Base-by-base conservation (phyloP, 2,113 vertebrate species). In the Melanerpes aurifrons region DNA sequence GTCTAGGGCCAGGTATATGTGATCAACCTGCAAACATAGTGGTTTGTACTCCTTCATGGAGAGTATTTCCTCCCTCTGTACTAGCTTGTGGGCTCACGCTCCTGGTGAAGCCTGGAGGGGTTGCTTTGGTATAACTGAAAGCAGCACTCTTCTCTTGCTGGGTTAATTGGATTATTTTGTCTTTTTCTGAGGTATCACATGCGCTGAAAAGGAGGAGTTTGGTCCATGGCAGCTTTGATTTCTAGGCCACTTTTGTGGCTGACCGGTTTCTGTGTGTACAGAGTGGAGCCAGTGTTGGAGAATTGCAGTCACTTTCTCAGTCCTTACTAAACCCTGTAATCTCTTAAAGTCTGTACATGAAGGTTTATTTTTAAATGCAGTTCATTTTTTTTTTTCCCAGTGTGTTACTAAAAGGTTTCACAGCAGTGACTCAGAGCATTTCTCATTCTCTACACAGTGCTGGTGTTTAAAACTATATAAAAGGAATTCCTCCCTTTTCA, bases 381-480 rank as follows among this genome's bases (percentile, higher is more conserved):
- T 40, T 40, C 40, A 58, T 80, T 86, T 31, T 61, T 32, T 90
- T 87, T 77, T 75, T 59, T 77, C 90, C 73, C 74, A 43, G 62
- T 20, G 9, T 71, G 48, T 89, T 77, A 26, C 87, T 81, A n/a
- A 82, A 87, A 77, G 89, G 75, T 77, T 87, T 79, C 82, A 28
- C 82, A 77, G 61, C 3, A 5, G 85, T 91, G 85, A 87, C 89
- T 89, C 85, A 86, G 82, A 87, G 82, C 85, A 77, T 89, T 96
- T 94, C 90, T 25, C 29, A 4, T 83, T 80, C 91, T 82, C 18
- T 90, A 15, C 54, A 16, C 69, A 86, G 72, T 61, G 22, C 70
- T 90, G 92, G 84, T 81, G 56, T 83, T 91, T 85, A 58, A 85
- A 84, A 43, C 31, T 7, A 26, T 67, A 76, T 31, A 76, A 76